Conservation (phyloP, 1,140 invertebrate genomes). For the Mylabris phalerata region DNA sequence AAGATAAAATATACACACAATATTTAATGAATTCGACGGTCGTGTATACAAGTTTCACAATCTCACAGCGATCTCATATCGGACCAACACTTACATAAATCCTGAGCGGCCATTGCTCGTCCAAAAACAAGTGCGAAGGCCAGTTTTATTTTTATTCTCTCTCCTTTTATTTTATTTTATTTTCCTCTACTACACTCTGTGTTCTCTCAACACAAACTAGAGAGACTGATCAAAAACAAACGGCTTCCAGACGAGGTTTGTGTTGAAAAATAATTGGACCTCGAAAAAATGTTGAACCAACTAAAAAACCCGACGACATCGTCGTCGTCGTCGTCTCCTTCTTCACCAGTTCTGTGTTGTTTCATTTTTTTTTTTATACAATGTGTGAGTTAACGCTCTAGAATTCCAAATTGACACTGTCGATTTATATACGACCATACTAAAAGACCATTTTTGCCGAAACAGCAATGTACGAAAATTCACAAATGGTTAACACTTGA, state of each 20-base stretch:
- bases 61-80: conserved; percentile 25
- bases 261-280: conserved; percentile 35
- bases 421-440: conserved; percentile 30
- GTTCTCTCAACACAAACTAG: too few species aligned
- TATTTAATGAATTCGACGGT: conserved; percentile 25
- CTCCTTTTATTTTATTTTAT: too few species aligned
- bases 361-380: conserved; percentile 9
- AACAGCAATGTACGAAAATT: too few species aligned
- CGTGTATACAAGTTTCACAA: conserved; percentile 18
- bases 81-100: conserved; percentile 27
- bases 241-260: conserved; percentile 29
- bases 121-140: conserved; percentile 31
- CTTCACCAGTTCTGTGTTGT: too few species aligned
- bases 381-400: conserved; percentile 34
- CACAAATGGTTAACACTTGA: too few species aligned
- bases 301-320: conserved; percentile 25
- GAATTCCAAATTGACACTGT: conserved; percentile 34
- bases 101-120: conserved; percentile 20
- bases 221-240: conserved; percentile 26
- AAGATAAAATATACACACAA: conserved; percentile 18
- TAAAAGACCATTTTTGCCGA: conserved; percentile 10
- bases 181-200: too few species aligned
- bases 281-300: conserved; percentile 29
- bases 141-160: conserved; percentile 20
- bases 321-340: neutral